Conservation (phyloP, 2,797 vertebrate species). For the Diglossa cyanea region DNA sequence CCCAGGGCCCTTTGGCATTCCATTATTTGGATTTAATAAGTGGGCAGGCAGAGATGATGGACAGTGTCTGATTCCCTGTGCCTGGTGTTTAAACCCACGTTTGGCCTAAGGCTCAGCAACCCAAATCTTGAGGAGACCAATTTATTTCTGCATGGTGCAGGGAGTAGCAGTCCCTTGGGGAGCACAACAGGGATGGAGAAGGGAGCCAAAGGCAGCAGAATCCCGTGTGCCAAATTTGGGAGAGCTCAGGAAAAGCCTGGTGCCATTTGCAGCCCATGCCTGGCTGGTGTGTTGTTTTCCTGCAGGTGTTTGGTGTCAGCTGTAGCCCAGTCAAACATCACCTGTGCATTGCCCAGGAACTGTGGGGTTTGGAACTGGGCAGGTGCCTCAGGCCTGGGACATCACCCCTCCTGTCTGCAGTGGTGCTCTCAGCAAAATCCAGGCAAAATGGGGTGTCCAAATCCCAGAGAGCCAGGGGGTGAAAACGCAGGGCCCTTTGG, state of each 20-base stretch:
- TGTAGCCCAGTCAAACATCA: neutral
- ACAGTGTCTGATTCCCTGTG: neutral
- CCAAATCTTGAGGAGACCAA: neutral
- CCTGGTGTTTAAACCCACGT: neutral
- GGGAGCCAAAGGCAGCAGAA: neutral
- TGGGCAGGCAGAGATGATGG: neutral
- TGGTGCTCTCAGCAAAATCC: neutral
- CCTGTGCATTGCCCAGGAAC: accelerated
- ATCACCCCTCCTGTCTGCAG: neutral
- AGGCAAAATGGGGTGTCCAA: neutral
- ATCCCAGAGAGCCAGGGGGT: accelerated
- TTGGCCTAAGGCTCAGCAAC: neutral
- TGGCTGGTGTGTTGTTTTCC: neutral
- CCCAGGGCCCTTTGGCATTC: neutral
- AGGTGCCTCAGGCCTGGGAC: neutral
- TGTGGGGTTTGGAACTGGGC: neutral
- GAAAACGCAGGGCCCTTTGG: neutral
- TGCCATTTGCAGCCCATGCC: neutral
- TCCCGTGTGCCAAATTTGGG: accelerated
- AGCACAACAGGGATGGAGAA: neutral
- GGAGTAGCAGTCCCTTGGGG: neutral
- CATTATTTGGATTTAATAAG: neutral
- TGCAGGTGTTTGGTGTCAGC: neutral
- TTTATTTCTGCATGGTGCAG: neutral
- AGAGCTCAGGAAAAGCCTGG: neutral